These are phyloP conservation scores for Scylla paramamosain DNA, from an alignment of 1,140 invertebrate genomes.

Conservation along the genomic window DNA sequence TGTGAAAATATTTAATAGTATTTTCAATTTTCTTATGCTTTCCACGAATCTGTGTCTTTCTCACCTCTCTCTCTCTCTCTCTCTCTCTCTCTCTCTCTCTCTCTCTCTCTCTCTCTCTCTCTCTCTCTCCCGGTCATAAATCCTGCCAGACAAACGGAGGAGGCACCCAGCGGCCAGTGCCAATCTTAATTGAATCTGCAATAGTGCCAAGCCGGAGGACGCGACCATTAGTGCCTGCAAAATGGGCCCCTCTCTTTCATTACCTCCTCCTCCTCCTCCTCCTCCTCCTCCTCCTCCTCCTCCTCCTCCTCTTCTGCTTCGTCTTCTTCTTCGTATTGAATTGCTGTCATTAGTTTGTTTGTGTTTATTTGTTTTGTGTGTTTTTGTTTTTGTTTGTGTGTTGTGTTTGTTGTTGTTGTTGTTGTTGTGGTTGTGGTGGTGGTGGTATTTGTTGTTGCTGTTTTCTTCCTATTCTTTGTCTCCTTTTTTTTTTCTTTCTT, in stretches of 20 bases:
- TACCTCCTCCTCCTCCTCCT: conserved; percentile 29
- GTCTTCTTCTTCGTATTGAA: neutral
- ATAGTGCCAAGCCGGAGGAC: conserved; percentile 45
- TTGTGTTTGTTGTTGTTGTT: neutral
- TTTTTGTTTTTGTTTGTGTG: neutral
- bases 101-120: neutral
- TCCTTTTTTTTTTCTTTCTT: too few relatives aligned
- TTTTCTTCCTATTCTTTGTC: too few relatives aligned
- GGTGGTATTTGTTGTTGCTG: too few relatives aligned
- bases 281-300: neutral
- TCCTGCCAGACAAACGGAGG: conserved; percentile 41
- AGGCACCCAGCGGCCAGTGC: conserved; percentile 8
- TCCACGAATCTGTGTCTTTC: neutral
- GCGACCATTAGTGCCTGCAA: conserved; percentile 37
- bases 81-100: neutral
- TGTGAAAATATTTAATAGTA: too few relatives aligned
- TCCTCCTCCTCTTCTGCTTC: neutral
- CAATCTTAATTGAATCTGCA: conserved; percentile 66
- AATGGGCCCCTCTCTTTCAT: conserved; percentile 41
- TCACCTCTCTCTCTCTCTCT: neutral
- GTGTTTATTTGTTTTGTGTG: neutral
- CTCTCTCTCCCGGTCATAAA: conserved; percentile 18
- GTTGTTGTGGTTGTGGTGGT: neutral
- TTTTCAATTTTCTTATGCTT: neutral
- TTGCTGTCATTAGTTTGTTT: neutral